Conservation (phyloP, 2,797 vertebrate genomes). For the Amblyraja radiata region DNA sequence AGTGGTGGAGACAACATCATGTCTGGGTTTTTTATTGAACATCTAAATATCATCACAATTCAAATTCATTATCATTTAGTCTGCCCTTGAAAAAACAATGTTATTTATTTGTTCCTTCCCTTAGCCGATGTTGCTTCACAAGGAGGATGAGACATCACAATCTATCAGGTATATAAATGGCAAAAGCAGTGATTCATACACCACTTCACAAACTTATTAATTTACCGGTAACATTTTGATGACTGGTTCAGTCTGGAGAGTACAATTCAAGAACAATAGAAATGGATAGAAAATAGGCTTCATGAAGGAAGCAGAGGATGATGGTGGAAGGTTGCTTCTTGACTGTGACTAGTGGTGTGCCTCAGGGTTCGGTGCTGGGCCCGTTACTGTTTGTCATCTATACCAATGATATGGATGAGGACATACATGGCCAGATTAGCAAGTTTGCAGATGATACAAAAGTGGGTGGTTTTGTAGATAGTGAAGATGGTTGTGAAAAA, state of each 20-base stretch:
- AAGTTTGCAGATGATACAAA: no score
- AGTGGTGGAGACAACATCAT: background rate
- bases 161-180: background rate
- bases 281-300: no score
- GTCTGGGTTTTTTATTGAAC: background rate
- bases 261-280: background rate
- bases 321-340: no score
- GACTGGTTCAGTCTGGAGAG: background rate
- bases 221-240: background rate
- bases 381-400: no score
- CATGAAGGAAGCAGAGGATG: no score
- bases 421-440: no score
- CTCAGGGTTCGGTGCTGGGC: no score
- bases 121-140: slow-evolving; percentile 3
- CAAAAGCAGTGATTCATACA: background rate
- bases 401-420: no score
- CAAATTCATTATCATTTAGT: slow-evolving; percentile 20
- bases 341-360: no score
- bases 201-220: background rate
- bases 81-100: background rate
- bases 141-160: background rate
- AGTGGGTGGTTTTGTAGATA: no score
- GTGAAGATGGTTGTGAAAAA: no score
- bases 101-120: background rate
- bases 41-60: background rate